phyloP scores from a whole-genome alignment of 2,113 vertebrate species.

The Orcinus orca region DNA sequence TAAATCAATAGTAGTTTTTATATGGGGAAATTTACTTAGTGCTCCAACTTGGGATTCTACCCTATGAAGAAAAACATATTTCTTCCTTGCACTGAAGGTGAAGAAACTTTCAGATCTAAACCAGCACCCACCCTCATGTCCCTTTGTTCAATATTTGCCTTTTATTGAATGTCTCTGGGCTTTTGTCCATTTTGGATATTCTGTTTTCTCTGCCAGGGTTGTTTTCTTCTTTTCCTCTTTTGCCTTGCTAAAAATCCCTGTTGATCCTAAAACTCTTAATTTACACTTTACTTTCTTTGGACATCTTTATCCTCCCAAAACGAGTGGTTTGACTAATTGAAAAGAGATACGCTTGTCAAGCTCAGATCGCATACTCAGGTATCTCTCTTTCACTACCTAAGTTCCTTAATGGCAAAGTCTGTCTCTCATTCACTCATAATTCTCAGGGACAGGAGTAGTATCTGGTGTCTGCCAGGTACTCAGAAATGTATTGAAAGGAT shows the following conservation, averaged over 20 bases:
- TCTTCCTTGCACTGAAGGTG: not conserved
- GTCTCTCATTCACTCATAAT: not conserved
- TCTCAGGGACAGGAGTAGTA: not conserved
- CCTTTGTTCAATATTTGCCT: not conserved
- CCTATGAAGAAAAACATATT: not conserved
- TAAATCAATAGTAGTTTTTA: not conserved
- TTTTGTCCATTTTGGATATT: not conserved
- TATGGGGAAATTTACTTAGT: not conserved
- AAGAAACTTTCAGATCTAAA: not conserved
- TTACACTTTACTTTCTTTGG: slow-evolving; percentile 35
- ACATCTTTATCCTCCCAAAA: not conserved
- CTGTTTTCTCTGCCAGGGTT: not conserved
- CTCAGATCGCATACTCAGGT: not conserved
- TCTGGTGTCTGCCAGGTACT: not conserved
- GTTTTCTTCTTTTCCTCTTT: not conserved
- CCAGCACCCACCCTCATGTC: not conserved
- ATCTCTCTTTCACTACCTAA: not conserved
- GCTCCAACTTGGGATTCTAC: not conserved
- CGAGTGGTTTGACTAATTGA: not conserved
- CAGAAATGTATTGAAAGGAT: slow-evolving; percentile 19
- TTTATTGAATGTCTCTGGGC: not conserved
- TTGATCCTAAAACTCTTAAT: not conserved
- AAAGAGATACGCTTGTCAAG: not conserved
- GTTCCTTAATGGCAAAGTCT: not conserved
- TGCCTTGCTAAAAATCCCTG: not conserved